Conservation (phyloP, 2,888 invertebrate species). For the Darwinula stevensoni region DNA sequence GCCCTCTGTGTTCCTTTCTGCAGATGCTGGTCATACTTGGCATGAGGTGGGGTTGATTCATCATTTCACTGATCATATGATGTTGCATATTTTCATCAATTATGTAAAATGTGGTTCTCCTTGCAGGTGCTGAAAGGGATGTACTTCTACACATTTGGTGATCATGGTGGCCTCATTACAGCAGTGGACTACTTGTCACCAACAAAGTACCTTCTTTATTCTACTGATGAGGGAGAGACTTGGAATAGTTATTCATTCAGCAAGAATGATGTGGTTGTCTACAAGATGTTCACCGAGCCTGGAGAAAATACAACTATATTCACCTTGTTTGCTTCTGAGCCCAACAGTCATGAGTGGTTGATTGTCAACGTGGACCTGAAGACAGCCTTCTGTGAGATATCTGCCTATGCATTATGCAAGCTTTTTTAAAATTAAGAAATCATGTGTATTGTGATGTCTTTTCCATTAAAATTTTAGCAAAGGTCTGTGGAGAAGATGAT, state of each 20-base stretch:
- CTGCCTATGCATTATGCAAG: no score
- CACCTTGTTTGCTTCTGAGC: conserved; percentile 59
- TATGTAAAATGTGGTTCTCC: conserved; percentile 3
- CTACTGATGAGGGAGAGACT: conserved; percentile 51
- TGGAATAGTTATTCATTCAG: conserved; percentile 42
- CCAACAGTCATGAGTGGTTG: conserved; percentile 53
- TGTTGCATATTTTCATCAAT: background rate
- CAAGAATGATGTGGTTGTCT: conserved; percentile 40
- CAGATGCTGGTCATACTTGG: conserved; percentile 58
- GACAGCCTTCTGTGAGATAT: conserved; percentile 22
- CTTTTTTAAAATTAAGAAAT: conserved; percentile 1
- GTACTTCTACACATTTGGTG: conserved; percentile 62
- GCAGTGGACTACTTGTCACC: conserved; percentile 52
- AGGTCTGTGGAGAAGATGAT: conserved; percentile 34
- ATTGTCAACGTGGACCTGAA: conserved; percentile 36
- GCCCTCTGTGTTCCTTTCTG: conserved; percentile 33
- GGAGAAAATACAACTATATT: conserved; percentile 77
- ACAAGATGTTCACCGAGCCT: conserved; percentile 71
- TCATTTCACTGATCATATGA: no score
- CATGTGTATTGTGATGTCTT: conserved; percentile 3
- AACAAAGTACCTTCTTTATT: conserved; percentile 48
- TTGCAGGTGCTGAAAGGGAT: conserved; percentile 32
- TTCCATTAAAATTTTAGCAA: background rate
- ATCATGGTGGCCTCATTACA: conserved; percentile 61
- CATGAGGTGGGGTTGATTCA: conserved; percentile 33